phyloP scores from a whole-genome alignment of 2,888 invertebrate species.

The Morpho achilles region DNA sequence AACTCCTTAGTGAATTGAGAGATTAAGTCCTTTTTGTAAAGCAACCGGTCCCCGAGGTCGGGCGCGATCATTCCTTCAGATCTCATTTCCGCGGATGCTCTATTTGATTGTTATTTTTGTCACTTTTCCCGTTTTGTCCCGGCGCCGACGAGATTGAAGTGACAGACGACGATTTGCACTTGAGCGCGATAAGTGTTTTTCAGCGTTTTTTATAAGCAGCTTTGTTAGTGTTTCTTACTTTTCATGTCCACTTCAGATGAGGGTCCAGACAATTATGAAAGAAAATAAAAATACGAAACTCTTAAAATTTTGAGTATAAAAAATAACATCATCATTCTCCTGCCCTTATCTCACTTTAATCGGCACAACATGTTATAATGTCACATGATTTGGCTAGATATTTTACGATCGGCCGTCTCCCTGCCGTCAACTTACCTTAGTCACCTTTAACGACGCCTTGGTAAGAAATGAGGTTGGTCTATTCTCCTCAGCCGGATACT shows the following conservation, averaged over 20 bases:
- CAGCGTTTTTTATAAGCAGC: conserved; percentile 70
- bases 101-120: conserved; percentile 79
- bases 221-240: conserved; percentile 62
- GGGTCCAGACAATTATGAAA: conserved; percentile 18
- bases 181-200: conserved; percentile 76
- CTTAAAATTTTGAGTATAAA: too few species aligned
- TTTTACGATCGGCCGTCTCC: too few species aligned
- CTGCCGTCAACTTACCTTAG: too few species aligned
- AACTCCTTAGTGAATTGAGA: conserved; percentile 80
- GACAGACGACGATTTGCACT: conserved; percentile 76
- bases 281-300: background rate
- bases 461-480: too few species aligned
- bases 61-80: conserved; percentile 75
- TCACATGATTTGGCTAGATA: too few species aligned
- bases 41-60: conserved; percentile 80
- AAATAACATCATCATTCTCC: too few species aligned
- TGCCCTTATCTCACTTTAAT: too few species aligned
- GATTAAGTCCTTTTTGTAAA: conserved; percentile 81
- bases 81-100: conserved; percentile 77
- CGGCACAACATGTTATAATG: too few species aligned
- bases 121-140: conserved; percentile 66
- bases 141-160: conserved; percentile 67
- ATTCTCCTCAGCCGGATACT: too few species aligned
- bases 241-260: conserved; percentile 40
- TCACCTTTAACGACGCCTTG: too few species aligned